phyloP scores from a whole-genome alignment of 1,140 invertebrate species.

The Lepidurus couesii region DNA sequence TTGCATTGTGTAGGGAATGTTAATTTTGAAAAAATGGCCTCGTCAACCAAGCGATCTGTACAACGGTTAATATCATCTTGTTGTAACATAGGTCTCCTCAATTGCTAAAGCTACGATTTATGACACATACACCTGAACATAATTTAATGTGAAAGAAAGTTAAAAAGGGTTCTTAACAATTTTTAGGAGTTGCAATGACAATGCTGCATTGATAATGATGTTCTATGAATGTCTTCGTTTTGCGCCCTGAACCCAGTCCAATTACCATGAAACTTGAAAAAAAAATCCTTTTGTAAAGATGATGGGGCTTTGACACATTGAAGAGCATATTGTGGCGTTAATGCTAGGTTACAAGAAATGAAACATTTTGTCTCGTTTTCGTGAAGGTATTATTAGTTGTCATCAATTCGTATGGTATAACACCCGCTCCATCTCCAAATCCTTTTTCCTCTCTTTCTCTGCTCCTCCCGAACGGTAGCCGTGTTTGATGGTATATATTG shows the following conservation, averaged over 20 bases:
- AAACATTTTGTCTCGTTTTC: constrained; percentile 3
- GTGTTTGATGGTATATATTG: constrained; percentile 4
- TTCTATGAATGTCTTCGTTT: constrained; percentile 19
- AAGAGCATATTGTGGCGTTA: constrained; percentile 11
- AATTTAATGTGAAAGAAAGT: constrained; percentile 10
- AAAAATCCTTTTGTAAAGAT: constrained; percentile 13
- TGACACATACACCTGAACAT: not conserved
- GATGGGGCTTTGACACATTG: constrained; percentile 8
- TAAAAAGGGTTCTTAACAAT: constrained; percentile 19
- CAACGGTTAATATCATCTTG: constrained; percentile 20
- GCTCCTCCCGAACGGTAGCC: constrained; percentile 2
- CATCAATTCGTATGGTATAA: constrained; percentile 3
- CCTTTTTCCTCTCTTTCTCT: constrained; percentile 12
- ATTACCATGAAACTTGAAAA: constrained; percentile 11
- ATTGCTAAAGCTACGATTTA: constrained; percentile 6
- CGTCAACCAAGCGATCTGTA: constrained; percentile 21
- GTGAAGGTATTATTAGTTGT: constrained; percentile 19
- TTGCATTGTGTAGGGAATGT: constrained; percentile 11
- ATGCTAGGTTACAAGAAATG: constrained; percentile 2
- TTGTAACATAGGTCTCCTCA: constrained; percentile 22
- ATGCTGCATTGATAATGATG: constrained; percentile 15
- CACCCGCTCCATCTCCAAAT: not conserved
- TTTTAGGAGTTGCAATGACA: constrained; percentile 18
- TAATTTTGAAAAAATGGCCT: constrained; percentile 10
- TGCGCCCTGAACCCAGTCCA: not conserved